These are phyloP conservation scores for Campoplex capitator DNA, from an alignment of 2,888 invertebrate genomes.

Conservation along the genomic window DNA sequence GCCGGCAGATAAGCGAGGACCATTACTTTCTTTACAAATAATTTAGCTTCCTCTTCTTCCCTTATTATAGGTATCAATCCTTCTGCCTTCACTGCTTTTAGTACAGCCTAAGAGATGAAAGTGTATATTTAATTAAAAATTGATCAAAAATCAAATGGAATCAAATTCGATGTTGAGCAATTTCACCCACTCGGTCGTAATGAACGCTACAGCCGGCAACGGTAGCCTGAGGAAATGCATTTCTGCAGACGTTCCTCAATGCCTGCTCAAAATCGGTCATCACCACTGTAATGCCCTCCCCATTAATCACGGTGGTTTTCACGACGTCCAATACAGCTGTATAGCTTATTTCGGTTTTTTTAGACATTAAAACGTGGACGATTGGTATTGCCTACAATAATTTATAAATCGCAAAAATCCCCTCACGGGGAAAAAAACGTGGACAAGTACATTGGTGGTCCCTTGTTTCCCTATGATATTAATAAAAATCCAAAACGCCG, in stretches of 20 bases:
- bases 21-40: slow-evolving; percentile 54
- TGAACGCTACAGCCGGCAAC: slow-evolving; percentile 48
- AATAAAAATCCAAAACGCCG: too few species aligned
- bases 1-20: slow-evolving; percentile 58
- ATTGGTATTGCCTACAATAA: slow-evolving; percentile 47
- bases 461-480: too few species aligned
- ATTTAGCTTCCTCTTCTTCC: slow-evolving; percentile 26
- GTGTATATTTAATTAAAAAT: slow-evolving; percentile 12
- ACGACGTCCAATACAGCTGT: slow-evolving; percentile 23
- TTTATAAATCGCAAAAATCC: too few species aligned
- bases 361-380: slow-evolving; percentile 40
- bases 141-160: neutral
- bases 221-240: slow-evolving; percentile 12
- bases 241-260: slow-evolving; percentile 32
- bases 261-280: slow-evolving; percentile 45
- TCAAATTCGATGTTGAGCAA: neutral
- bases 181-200: slow-evolving; percentile 25
- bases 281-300: neutral
- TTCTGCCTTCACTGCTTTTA: slow-evolving; percentile 2
- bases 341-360: slow-evolving; percentile 22
- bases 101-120: slow-evolving; percentile 17
- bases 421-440: too few species aligned
- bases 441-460: too few species aligned
- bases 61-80: neutral
- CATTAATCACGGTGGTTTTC: slow-evolving; percentile 12